Evolutionary conservation across 2,888 invertebrate genomes (phyloP).

Genomic region (Lordiphosa andalusiaca): DNA sequence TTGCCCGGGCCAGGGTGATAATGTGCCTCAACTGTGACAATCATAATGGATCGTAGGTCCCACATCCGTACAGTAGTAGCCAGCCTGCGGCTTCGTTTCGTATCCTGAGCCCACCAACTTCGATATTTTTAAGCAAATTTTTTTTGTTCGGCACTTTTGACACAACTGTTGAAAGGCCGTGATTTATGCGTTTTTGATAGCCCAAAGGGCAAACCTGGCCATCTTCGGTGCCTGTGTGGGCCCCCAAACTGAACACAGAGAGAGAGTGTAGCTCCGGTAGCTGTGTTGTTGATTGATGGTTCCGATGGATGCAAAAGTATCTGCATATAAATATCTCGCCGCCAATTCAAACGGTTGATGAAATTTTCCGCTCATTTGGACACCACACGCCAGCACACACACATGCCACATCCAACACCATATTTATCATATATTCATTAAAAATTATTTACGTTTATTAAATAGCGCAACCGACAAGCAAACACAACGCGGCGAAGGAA

Average conservation of each 20-base stretch:
- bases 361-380: conserved; percentile 57
- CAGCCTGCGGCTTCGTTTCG: conserved; percentile 60
- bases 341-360: conserved; percentile 53
- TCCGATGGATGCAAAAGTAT: conserved; percentile 6
- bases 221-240: conserved; percentile 63
- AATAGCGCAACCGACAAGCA: conserved; percentile 48
- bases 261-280: conserved; percentile 50
- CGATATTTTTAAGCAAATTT: conserved; percentile 73
- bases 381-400: conserved; percentile 50
- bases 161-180: conserved; percentile 69
- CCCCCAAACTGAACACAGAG: conserved; percentile 18
- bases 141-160: conserved; percentile 53
- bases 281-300: conserved; percentile 62
- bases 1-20: conserved; percentile 56
- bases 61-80: conserved; percentile 59
- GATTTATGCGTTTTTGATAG: conserved; percentile 76
- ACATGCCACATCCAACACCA: conserved; percentile 18
- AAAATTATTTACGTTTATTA: conserved; percentile 70
- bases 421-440: conserved; percentile 69
- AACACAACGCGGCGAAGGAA: conserved; percentile 22
- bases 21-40: conserved; percentile 74
- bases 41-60: conserved; percentile 67
- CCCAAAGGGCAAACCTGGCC: conserved; percentile 48
- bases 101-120: conserved; percentile 66
- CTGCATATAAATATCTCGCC: conserved; percentile 26